phyloP scores from a whole-genome alignment of 2,797 vertebrate species.

The Apogon hyalosoma region DNA sequence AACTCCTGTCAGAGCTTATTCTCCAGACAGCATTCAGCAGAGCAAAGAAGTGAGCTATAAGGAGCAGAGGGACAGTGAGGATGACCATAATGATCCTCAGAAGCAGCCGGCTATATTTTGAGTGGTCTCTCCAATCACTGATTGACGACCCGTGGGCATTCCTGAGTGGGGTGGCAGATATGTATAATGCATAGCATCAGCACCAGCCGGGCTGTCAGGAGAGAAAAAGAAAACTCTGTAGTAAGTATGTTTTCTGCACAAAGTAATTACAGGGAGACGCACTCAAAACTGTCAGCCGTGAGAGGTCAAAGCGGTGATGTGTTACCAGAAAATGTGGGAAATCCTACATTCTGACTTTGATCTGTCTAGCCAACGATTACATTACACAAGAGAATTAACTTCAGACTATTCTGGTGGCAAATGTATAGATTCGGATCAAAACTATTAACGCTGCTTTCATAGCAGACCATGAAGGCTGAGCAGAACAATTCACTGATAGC shows the following conservation, averaged over 20 bases:
- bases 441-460: constrained; percentile 36
- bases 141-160: constrained; percentile 65
- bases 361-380: constrained; percentile 30
- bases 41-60: constrained; percentile 54
- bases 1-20: constrained; percentile 62
- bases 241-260: not conserved
- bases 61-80: constrained; percentile 63
- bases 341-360: constrained; percentile 10
- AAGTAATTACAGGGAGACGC: constrained; percentile 20
- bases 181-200: constrained; percentile 30
- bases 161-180: constrained; percentile 44
- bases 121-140: constrained; percentile 69
- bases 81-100: constrained; percentile 70
- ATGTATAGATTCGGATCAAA: constrained; percentile 42
- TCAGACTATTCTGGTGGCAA: constrained; percentile 21
- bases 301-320: constrained; percentile 20
- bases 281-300: constrained; percentile 4
- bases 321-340: constrained; percentile 13
- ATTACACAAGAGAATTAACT: constrained; percentile 41
- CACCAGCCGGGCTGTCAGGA: constrained; percentile 13
- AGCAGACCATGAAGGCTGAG: constrained; percentile 7
- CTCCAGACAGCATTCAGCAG: constrained; percentile 64
- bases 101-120: constrained; percentile 68
- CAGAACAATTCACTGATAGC: constrained; percentile 29
- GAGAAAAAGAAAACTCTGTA: not conserved